Evolutionary conservation across 2,888 invertebrate genomes (phyloP), one percentile per base, ranked within the genome.

Genomic region (Andrena dorsata): DNA sequence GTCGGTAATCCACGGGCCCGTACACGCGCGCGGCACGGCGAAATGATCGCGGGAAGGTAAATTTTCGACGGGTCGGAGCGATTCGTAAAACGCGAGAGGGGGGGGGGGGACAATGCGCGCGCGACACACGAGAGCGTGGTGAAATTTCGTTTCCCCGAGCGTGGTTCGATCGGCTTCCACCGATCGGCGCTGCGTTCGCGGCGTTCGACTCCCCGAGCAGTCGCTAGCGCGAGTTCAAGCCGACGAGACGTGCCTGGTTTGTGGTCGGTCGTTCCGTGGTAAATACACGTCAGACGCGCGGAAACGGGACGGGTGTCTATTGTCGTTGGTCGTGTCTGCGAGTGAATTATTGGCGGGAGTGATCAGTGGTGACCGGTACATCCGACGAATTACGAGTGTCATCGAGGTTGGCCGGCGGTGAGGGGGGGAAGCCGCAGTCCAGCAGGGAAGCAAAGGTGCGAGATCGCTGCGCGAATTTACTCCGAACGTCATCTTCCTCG

Each of bases 181-280:
- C 8, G 30, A 58, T 87, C n/a, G 88, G 92, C 90, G 91, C 87
- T 79, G 65, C 72, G 74, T 60, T 79, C 84, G 76, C 68, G 68
- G 32, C 71, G 76, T 32, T 64, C 51, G 65, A 35, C 49, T 16
- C 23, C 71, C 65, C 60, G 63, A 76, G 80, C 90, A 92, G 92
- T 92, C 90, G 91, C 89, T 89, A 89, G 88, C 90, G 92, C 90
- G 91, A 91, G 91, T 91, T 88, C 88, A 78, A 74, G 70, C 87
- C 78, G 86, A 32, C 78, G 82, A 83, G 90, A 89, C 86, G 90
- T 81, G 79, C 83, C 35, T 23, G 63, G 56, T 23, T 23, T 32
- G 70, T 26, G 51, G 30, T 63, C 32, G 66, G 68, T 63, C 68
- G 77, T 64, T 41, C 76, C 70, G 51, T 41, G 58, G 26, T 61